Conservation (phyloP, 1,140 invertebrate species). For the Pogonognathellus flavescens region DNA sequence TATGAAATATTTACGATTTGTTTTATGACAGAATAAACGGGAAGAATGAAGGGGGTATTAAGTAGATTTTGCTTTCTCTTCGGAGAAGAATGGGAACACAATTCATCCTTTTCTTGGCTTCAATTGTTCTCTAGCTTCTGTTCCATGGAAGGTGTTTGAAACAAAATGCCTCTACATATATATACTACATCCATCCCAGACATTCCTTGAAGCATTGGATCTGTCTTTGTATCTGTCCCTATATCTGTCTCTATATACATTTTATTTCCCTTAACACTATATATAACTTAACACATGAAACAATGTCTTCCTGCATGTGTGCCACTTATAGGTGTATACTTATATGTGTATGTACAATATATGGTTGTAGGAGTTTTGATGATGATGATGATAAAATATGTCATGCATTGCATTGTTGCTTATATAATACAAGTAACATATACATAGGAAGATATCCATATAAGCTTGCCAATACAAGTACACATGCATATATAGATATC, state of each 20-base stretch:
- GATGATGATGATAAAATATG: no score
- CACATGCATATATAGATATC: background rate
- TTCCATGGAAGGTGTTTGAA: no score
- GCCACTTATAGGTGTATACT: no score
- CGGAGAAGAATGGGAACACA: background rate
- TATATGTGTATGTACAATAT: no score
- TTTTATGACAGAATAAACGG: background rate
- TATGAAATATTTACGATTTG: constrained; percentile 4
- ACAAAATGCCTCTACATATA: no score
- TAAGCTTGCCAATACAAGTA: background rate
- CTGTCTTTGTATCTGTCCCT: background rate
- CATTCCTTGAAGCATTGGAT: background rate
- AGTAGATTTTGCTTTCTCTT: constrained; percentile 15
- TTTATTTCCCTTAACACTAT: background rate
- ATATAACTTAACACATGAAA: no score
- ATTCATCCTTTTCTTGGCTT: background rate
- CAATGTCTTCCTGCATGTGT: no score
- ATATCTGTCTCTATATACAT: background rate
- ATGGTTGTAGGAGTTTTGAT: no score
- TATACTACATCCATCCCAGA: no score
- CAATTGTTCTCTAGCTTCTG: no score
- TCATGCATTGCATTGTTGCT: background rate
- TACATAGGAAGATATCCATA: background rate
- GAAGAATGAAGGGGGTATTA: background rate
- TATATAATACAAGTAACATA: background rate